Conservation (phyloP, 2,888 invertebrate genomes). For the Plebejus argus region DNA sequence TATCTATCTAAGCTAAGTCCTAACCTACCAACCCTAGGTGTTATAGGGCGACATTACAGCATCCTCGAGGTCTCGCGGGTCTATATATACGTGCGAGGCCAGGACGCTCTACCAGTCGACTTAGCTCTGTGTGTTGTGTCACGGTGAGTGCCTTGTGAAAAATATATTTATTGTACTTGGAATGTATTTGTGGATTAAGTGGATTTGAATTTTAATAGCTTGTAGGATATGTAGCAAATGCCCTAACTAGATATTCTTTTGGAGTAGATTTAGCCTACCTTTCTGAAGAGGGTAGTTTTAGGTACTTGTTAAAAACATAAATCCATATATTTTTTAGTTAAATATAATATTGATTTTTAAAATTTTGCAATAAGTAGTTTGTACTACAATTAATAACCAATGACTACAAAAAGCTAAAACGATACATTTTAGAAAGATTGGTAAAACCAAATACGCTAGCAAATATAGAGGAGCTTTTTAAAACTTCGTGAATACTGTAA, state of each 20-base stretch:
- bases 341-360: too few relatives aligned
- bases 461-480: too few relatives aligned
- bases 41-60: constrained; percentile 66
- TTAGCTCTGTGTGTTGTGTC: constrained; percentile 50
- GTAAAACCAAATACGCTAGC: too few relatives aligned
- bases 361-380: too few relatives aligned
- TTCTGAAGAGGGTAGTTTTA: too few relatives aligned
- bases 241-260: not conserved
- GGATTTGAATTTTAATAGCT: not conserved
- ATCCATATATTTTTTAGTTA: too few relatives aligned
- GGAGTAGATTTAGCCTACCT: too few relatives aligned
- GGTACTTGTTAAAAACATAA: too few relatives aligned
- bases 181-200: not conserved
- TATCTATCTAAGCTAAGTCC: constrained; percentile 44
- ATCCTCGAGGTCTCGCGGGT: constrained; percentile 63
- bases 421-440: too few relatives aligned
- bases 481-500: not conserved
- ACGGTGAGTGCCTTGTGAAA: constrained; percentile 56
- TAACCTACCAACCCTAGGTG: constrained; percentile 54
- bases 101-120: constrained; percentile 69
- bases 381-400: too few relatives aligned
- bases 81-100: constrained; percentile 63
- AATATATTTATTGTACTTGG: not conserved
- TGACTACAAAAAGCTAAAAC: too few relatives aligned
- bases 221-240: not conserved